Conservation (phyloP, 2,888 invertebrate genomes). For the Callyntrura guangdongensis region DNA sequence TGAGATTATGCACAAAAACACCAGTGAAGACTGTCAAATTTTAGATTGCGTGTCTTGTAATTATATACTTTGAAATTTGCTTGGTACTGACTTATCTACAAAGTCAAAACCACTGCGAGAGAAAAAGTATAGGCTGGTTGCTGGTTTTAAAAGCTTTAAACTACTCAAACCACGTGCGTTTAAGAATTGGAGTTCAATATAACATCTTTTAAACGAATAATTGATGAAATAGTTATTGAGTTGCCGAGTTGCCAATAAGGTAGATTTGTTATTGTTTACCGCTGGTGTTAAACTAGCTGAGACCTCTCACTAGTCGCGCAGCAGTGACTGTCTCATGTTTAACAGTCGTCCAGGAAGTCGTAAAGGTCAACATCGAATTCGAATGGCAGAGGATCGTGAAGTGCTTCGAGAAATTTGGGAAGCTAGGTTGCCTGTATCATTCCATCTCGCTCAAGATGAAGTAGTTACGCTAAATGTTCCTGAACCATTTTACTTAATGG, state of each 20-base stretch:
- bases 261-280: not conserved
- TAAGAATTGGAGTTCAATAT: no score
- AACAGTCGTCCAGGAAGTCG: conserved; percentile 60
- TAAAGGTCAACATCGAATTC: conserved; percentile 72
- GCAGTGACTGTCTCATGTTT: conserved; percentile 56
- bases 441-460: conserved; percentile 95
- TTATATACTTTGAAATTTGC: no score
- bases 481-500: conserved; percentile 97
- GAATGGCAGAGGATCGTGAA: conserved; percentile 98
- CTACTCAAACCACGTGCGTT: no score
- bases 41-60: no score
- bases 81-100: no score
- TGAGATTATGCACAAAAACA: no score
- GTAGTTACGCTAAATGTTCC: conserved; percentile 95
- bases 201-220: no score
- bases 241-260: not conserved
- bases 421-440: conserved; percentile 97
- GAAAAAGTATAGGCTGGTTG: no score
- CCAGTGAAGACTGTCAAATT: no score
- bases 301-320: not conserved
- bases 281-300: not conserved
- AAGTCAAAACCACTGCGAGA: not conserved
- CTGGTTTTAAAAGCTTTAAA: no score
- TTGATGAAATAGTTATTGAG: no score
- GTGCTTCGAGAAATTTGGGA: conserved; percentile 98